Evolutionary conservation across 2,888 invertebrate species (phyloP), one percentile per base, ranked within the genome.

Genomic region (Macrosoma leucophasiata): DNA sequence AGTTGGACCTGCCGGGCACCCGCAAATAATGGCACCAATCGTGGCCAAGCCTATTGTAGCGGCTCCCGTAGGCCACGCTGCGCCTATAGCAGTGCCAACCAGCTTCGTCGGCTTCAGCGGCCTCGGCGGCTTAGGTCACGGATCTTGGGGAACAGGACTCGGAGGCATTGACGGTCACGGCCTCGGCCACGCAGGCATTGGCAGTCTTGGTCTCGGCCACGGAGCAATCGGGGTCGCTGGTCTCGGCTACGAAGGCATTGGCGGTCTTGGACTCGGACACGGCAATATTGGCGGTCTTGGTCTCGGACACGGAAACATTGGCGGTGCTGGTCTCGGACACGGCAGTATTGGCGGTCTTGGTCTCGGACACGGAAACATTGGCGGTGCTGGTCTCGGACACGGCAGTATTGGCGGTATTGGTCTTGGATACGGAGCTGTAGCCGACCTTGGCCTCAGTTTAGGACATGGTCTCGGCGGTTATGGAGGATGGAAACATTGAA

Each of bases 1-100:
- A 18, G 44, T 81, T 13, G 84, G 84, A 2, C 59, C 66, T 1
- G 75, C 75, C 0, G 64, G 43, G 0, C 81, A 84, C 44, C 78
- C 78, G 0, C 70, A 69, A 29, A 51, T 55, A 1, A 30, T 56
- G 6, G 8, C 24, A 14, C 24, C 31, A 20, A 33, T 29, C 14
- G 14, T 33, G 22, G 29, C 36, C 2, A 20, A 26, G 3, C 34
- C 34, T 15, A 24, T 35, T 10, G 39, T 23, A 8, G 39, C 37
- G 2, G 33, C 39, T 4, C 33, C 22, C 2, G 23, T 34, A 11
- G 28, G 21, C 21, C 13, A 33, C 3, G 14, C 26, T 3, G 26
- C 32, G 13, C 40, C 36, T 3, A 36, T 48, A 24, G 44, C 45
- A 1, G 50, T 53, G 0, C 55, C 55, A 1, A 46, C 59, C 14